phyloP scores from a whole-genome alignment of 1,140 invertebrate genomes.

The Aphelenchoides avenae region DNA sequence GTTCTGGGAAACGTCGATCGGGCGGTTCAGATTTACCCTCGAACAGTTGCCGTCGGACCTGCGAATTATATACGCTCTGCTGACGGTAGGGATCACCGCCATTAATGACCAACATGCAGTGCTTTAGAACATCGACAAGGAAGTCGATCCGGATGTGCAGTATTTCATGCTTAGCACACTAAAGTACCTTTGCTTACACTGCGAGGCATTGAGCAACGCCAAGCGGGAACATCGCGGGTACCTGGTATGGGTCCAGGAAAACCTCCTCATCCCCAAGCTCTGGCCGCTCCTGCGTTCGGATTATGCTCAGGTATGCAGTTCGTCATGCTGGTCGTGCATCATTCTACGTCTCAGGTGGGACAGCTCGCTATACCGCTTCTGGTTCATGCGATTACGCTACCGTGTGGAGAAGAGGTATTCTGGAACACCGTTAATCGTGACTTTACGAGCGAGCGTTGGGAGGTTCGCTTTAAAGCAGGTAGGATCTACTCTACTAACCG shows the following conservation, averaged over 20 bases:
- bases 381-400: conserved; percentile 86
- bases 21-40: conserved; percentile 82
- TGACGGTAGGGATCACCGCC: conserved; percentile 68
- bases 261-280: conserved; percentile 87
- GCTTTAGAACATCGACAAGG: conserved; percentile 71
- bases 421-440: conserved; percentile 87
- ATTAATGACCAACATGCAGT: not conserved
- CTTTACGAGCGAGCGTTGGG: conserved; percentile 84
- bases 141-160: conserved; percentile 78
- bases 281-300: conserved; percentile 89
- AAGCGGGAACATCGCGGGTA: conserved; percentile 79
- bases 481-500: conserved; percentile 4
- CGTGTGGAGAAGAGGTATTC: conserved; percentile 84
- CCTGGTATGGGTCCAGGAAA: conserved; percentile 94
- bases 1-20: conserved; percentile 84
- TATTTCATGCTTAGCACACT: conserved; percentile 88
- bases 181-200: conserved; percentile 83
- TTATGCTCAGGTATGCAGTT: conserved; percentile 66
- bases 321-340: too few species aligned
- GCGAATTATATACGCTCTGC: conserved; percentile 81
- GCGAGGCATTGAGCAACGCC: conserved; percentile 81
- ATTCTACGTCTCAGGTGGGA: conserved; percentile 60
- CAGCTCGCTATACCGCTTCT: conserved; percentile 70
- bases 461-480: conserved; percentile 81
- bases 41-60: conserved; percentile 85